Conservation (phyloP, 2,888 invertebrate genomes). For the Stratiomys singularior region DNA sequence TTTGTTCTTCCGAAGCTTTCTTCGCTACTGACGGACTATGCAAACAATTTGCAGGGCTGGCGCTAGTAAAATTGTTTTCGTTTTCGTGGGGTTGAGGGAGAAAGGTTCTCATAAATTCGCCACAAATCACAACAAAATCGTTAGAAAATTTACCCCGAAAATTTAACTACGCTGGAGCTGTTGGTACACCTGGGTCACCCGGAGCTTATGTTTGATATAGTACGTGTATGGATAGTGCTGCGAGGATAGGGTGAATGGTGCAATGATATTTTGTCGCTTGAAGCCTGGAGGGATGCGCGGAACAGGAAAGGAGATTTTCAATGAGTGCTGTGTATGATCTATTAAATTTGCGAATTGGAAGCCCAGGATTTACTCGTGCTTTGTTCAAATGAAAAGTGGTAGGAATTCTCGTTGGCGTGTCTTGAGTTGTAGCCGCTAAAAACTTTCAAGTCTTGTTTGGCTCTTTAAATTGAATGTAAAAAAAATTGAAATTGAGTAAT, state of each 20-base stretch:
- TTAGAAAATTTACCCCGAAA: conserved; percentile 47
- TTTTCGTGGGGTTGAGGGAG: neutral
- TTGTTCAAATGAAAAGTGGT: no score
- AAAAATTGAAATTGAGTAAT: no score
- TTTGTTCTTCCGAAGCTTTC: no score
- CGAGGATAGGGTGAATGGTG: neutral
- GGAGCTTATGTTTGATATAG: conserved; percentile 48
- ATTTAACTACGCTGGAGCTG: conserved; percentile 38
- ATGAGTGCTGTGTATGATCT: no score
- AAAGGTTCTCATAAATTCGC: conserved; percentile 39
- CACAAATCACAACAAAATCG: conserved; percentile 45
- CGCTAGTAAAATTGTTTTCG: neutral
- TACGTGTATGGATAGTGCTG: conserved; percentile 25
- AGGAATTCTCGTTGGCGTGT: no score
- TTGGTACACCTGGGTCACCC: conserved; percentile 39
- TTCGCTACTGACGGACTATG: neutral
- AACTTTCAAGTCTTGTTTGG: no score
- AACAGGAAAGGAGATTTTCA: no score
- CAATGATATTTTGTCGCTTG: neutral
- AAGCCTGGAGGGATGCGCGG: no score
- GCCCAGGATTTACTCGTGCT: no score
- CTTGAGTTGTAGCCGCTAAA: no score
- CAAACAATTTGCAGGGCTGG: neutral
- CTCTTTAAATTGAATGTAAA: no score
- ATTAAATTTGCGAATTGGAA: no score